A percentile compares a stretch with the other conserved stretches of the same genome.
Evolutionary conservation across 53 echinoderm and acorn worm species (phyloP).

Genomic region (Holothuria scabra): DNA sequence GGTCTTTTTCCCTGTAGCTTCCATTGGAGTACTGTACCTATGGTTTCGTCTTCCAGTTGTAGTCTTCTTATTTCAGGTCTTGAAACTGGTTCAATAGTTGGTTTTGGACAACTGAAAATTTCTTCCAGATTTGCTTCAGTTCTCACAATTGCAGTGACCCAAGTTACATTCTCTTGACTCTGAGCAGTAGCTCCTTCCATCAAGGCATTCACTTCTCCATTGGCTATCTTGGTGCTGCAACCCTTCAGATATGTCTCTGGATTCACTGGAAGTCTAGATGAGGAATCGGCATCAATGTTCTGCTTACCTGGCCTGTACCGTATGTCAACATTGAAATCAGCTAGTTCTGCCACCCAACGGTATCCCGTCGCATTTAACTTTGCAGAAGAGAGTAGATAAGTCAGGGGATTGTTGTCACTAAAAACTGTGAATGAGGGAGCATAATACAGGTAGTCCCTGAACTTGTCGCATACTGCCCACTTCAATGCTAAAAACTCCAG

Average conservation of each 20-base stretch:
- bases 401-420: too few species aligned
- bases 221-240: constrained; percentile 22
- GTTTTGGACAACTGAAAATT: not conserved
- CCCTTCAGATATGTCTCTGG: not conserved
- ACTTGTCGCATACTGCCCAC: too few species aligned
- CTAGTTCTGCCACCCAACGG: too few species aligned
- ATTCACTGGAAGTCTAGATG: constrained; percentile 2
- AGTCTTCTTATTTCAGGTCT: constrained; percentile 29
- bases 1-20: not conserved
- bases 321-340: too few species aligned
- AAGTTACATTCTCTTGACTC: not conserved
- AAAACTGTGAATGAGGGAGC: constrained; percentile 35
- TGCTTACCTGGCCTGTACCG: constrained; percentile 48
- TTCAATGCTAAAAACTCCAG: constrained; percentile 59
- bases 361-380: too few species aligned
- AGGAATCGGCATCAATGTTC: constrained; percentile 52
- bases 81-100: not conserved
- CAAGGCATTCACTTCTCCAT: constrained; percentile 17
- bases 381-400: too few species aligned
- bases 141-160: not conserved
- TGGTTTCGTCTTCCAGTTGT: constrained; percentile 43
- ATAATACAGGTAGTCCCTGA: constrained; percentile 56
- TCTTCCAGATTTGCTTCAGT: too few species aligned
- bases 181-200: not conserved
- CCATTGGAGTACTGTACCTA: not conserved